A percentile compares a stretch with the other conserved stretches of the same genome.
phyloP scores from a whole-genome alignment of 2,888 invertebrate genomes.

The Parnassius orleans region DNA sequence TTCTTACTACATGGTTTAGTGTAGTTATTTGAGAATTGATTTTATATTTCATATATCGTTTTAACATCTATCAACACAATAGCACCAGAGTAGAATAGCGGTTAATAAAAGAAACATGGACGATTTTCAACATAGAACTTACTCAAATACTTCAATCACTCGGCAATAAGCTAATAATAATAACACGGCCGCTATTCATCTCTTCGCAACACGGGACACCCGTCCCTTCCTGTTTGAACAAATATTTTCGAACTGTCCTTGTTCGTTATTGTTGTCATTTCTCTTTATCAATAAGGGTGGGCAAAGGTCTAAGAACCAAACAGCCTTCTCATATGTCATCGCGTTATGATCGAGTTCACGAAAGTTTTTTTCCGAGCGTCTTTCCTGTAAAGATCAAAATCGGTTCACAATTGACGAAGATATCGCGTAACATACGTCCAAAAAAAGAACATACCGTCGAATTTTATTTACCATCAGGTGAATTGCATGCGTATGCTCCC shows the following conservation, averaged over 20 bases:
- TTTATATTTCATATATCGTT: no score
- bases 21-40: no score
- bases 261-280: constrained; percentile 29
- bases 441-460: no score
- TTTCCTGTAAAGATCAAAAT: no score
- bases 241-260: constrained; percentile 47
- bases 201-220: constrained; percentile 28
- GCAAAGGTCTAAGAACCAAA: constrained; percentile 3
- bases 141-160: constrained; percentile 52
- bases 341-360: neutral
- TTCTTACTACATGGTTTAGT: no score
- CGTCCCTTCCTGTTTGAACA: constrained; percentile 57
- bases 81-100: constrained; percentile 9
- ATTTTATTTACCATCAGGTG: no score
- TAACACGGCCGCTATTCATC: constrained; percentile 42
- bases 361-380: neutral
- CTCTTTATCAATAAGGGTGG: constrained; percentile 13
- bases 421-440: no score
- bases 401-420: no score
- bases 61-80: constrained; percentile 7
- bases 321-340: constrained; percentile 17
- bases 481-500: no score
- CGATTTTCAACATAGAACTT: constrained; percentile 13
- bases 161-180: constrained; percentile 48
- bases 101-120: constrained; percentile 7